Percentiles rank a stretch among this genome's conserved stretches.
Evolutionary conservation across 2,113 vertebrate species (phyloP).

Genomic region (Ia io): DNA sequence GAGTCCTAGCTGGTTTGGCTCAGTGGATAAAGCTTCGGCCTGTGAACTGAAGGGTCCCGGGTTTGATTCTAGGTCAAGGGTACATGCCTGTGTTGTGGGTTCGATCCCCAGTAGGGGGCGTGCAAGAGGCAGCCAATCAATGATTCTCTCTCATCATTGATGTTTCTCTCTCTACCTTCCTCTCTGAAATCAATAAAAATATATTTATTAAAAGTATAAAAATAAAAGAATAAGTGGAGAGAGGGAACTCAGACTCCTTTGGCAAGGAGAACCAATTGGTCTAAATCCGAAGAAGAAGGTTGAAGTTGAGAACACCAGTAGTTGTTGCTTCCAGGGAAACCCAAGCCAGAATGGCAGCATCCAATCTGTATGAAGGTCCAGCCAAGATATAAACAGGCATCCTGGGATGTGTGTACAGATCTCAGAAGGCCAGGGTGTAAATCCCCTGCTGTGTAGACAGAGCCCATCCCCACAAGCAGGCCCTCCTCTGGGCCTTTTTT

Average conservation of each 20-base stretch:
- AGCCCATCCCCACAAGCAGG: neutral
- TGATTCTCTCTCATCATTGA: no score
- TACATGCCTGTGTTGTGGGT: no score
- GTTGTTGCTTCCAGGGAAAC: neutral
- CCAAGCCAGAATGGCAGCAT: neutral
- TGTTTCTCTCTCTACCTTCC: no score
- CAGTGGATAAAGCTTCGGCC: no score
- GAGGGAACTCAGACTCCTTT: neutral
- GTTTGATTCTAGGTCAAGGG: no score
- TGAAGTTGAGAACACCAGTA: neutral
- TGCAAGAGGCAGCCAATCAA: no score
- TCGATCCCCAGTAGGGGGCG: no score
- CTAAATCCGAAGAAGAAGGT: neutral
- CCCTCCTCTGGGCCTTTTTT: neutral
- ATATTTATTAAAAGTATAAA: no score
- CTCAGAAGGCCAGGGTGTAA: neutral
- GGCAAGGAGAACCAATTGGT: neutral
- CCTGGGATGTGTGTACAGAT: accelerated
- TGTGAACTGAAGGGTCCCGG: no score
- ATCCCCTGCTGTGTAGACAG: neutral
- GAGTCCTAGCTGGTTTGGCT: neutral
- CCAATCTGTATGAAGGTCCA: neutral
- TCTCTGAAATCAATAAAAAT: no score
- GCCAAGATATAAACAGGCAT: neutral
- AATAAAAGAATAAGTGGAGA: neutral